Conservation (phyloP, 1,140 invertebrate genomes). For the Plectrocnemia conspersa region DNA sequence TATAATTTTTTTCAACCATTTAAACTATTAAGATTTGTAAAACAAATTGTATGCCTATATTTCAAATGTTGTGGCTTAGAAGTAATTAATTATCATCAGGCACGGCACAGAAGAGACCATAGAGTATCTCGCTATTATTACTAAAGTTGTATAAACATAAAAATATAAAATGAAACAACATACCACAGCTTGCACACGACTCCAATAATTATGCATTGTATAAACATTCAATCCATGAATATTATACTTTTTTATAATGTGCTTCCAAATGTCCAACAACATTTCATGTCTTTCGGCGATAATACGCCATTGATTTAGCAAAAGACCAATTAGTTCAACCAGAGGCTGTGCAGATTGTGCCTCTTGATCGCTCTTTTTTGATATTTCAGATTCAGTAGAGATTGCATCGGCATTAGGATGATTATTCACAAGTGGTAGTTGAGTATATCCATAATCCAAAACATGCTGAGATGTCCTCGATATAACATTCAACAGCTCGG, state of each 20-base stretch:
- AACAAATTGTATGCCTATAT: too few species aligned
- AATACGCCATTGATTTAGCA: constrained; percentile 71
- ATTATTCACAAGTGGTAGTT: constrained; percentile 25
- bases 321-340: constrained; percentile 56
- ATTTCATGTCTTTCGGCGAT: constrained; percentile 66
- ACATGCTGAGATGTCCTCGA: constrained; percentile 71
- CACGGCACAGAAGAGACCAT: too few species aligned
- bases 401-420: constrained; percentile 14
- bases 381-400: constrained; percentile 29
- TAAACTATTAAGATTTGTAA: too few species aligned
- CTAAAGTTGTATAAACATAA: not conserved
- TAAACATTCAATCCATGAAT: constrained; percentile 58
- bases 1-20: too few species aligned
- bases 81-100: too few species aligned
- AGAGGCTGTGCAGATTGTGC: constrained; percentile 42
- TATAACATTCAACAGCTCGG: constrained; percentile 72
- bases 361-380: constrained; percentile 35
- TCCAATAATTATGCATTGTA: constrained; percentile 82
- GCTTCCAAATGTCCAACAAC: constrained; percentile 59
- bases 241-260: constrained; percentile 54
- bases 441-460: constrained; percentile 51
- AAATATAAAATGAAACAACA: constrained; percentile 37
- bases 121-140: constrained; percentile 4
- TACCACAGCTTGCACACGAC: constrained; percentile 81
- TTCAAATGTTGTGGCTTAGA: too few species aligned